phyloP scores from a whole-genome alignment of 2,113 vertebrate genomes.

The Embiotoca jacksoni region DNA sequence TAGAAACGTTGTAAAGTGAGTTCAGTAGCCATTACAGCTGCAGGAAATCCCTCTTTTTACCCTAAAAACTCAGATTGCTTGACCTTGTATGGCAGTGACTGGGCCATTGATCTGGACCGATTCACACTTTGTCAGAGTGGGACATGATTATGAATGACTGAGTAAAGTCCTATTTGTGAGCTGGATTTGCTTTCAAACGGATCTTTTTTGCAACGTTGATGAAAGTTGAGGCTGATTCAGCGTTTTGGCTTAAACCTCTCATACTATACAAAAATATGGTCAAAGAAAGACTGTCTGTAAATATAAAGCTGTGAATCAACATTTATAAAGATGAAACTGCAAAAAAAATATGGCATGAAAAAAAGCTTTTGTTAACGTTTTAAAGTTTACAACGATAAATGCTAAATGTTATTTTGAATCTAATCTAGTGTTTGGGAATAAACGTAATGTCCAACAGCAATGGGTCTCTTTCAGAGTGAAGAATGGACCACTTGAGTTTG shows the following conservation, averaged over 20 bases:
- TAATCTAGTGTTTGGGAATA: no score
- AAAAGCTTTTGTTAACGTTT: no score
- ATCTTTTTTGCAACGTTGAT: neutral
- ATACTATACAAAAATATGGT: neutral
- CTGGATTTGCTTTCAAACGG: slow-evolving; percentile 2
- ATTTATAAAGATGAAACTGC: neutral
- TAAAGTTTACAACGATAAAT: slow-evolving; percentile 3
- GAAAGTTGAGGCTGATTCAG: neutral
- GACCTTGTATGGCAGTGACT: neutral
- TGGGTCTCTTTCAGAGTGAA: neutral
- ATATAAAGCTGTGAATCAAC: neutral
- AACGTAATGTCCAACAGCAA: no score
- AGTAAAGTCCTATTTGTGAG: neutral
- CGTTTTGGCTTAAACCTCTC: neutral
- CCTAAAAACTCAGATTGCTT: neutral
- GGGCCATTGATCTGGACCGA: neutral
- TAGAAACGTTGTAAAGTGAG: neutral
- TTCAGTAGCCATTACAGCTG: no score
- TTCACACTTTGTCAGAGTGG: neutral
- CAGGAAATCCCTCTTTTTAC: no score
- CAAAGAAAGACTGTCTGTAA: neutral
- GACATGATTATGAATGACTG: slow-evolving; percentile 2
- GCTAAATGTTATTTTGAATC: no score
- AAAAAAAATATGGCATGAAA: neutral
- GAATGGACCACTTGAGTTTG: slow-evolving; percentile 1